Percentiles rank a stretch among this genome's conserved stretches.
These are phyloP conservation scores for Neria commutata DNA, from an alignment of 2,888 invertebrate species.

Conservation along the genomic window DNA sequence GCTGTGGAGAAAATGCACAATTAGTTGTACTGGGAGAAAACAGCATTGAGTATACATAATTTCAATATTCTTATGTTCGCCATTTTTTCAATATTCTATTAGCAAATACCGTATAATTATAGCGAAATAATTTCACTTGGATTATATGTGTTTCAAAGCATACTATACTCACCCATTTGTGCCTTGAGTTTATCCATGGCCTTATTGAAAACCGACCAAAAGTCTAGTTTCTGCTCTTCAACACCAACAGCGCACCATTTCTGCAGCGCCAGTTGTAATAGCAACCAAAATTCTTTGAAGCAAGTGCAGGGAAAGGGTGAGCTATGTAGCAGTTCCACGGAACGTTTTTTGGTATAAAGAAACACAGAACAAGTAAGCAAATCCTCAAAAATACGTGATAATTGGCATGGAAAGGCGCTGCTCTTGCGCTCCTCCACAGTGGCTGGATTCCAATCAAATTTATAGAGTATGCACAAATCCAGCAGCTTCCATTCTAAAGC, in stretches of 20 bases:
- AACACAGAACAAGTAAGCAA: slow-evolving; percentile 44
- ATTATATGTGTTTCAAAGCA: too few relatives aligned
- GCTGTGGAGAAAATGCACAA: slow-evolving; percentile 33
- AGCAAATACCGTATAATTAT: too few relatives aligned
- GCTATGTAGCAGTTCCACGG: slow-evolving; percentile 60
- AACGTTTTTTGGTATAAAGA: slow-evolving; percentile 53
- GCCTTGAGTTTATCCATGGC: slow-evolving; percentile 48
- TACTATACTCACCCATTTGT: slow-evolving; percentile 38
- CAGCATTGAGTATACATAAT: too few relatives aligned
- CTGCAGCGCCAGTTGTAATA: slow-evolving; percentile 63
- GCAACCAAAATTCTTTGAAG: slow-evolving; percentile 66
- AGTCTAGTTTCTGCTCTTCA: slow-evolving; percentile 36
- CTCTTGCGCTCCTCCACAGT: neutral
- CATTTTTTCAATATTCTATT: too few relatives aligned
- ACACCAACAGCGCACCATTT: slow-evolving; percentile 35
- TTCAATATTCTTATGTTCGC: too few relatives aligned
- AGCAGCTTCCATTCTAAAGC: slow-evolving; percentile 58
- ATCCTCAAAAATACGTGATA: slow-evolving; percentile 45
- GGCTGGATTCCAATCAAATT: slow-evolving; percentile 25
- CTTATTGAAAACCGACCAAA: slow-evolving; percentile 63
- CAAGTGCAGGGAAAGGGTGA: slow-evolving; percentile 67
- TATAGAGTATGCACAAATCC: slow-evolving; percentile 49
- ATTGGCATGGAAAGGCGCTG: slow-evolving; percentile 28
- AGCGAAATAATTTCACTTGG: too few relatives aligned
- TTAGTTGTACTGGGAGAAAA: too few relatives aligned